Conservation (phyloP, 2,113 vertebrate genomes). For the Delphinapterus leucas region DNA sequence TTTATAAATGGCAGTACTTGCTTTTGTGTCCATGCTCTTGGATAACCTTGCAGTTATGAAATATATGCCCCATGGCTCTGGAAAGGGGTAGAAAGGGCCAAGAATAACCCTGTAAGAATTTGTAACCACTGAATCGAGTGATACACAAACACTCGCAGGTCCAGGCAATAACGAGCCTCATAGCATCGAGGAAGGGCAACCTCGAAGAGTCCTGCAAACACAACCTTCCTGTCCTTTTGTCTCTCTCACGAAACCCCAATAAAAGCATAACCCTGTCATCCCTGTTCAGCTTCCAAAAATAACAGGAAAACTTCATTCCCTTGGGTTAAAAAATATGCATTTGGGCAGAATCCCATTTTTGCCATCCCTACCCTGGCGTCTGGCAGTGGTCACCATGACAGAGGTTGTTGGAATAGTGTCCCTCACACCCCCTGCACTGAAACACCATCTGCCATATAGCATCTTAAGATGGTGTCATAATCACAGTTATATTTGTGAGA, state of each 20-base stretch:
- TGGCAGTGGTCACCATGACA: neutral
- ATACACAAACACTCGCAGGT: neutral
- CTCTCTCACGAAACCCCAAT: neutral
- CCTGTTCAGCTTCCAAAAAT: constrained; percentile 6
- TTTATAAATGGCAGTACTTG: constrained; percentile 31
- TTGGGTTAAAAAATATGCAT: neutral
- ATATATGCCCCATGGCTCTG: neutral
- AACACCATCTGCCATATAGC: neutral
- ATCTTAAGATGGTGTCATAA: neutral
- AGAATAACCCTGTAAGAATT: constrained; percentile 16
- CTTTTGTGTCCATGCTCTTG: constrained; percentile 33
- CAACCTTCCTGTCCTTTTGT: neutral
- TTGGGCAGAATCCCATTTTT: neutral
- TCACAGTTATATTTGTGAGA: neutral
- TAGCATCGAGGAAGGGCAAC: neutral
- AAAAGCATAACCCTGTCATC: neutral
- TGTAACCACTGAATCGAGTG: neutral
- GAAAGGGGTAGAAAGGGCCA: neutral
- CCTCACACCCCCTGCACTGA: neutral
- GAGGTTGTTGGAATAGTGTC: neutral
- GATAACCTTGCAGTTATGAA: constrained; percentile 34
- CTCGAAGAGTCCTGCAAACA: neutral
- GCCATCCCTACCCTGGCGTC: neutral
- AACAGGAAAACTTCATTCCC: neutral
- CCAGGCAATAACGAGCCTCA: neutral